Evolutionary conservation across 2,888 invertebrate genomes (phyloP), one percentile per base, ranked within the genome.

Genomic region (Pemphredon lugubris): DNA sequence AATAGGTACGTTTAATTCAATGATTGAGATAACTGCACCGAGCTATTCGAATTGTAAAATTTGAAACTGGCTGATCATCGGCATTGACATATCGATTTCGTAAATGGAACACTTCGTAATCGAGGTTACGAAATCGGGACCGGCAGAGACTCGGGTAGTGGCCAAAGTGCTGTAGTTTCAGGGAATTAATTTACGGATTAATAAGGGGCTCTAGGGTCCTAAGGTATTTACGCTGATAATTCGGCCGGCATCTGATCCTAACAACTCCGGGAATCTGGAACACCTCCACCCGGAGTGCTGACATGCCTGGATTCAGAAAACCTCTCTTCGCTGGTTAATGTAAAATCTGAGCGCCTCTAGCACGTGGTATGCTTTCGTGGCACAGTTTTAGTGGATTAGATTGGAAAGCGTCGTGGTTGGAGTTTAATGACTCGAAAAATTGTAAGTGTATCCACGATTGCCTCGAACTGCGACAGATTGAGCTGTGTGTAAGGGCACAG

Each of bases 101-200:
- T 2, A 44, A 55, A 55, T 11, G 14, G 44, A 40, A n/a, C 37
- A 67, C 53, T 73, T 60, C 64, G 54, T 54, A 42, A 68, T 53
- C 44, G 50, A 68, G 66, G 69, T 64, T 58, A 60, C 21, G 63
- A 60, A 23, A 45, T 45, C 53, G 23, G 34, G 32, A 23, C 18
- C 13, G 45, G 30, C 44, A 34, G 13, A 45, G 23, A 59, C 63
- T 68, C 61, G 58, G 60, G 42, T 14, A 65, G 39, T 39, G 47
- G 60, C 69, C 54, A 59, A 30, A 55, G 69, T 47, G 55, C 61
- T n/a, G 70, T 64, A 73, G 69, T 74, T 74, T 66, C 53, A 40
- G 60, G 39, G 73, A 80, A 80, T 80, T 79, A 80, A 79, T 77
- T 78, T 77, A 77, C 66, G 77, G 70, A 78, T 78, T 78, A 78